Conservation (phyloP, 2,797 vertebrate species). For the Phrynocephalus forsythii region DNA sequence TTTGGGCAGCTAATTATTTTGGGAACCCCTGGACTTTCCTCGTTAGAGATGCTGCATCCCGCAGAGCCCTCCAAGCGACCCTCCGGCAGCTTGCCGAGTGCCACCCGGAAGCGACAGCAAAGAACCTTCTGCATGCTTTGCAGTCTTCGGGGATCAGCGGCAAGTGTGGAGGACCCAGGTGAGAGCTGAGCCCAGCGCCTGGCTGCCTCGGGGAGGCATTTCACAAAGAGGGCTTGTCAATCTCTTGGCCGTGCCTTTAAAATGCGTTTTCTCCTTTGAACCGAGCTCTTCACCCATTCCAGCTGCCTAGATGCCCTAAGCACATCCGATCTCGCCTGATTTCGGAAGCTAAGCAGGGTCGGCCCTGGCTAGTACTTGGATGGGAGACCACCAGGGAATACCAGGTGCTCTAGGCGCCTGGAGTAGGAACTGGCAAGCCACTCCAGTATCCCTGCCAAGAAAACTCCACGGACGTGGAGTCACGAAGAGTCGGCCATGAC, state of each 20-base stretch:
- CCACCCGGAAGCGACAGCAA: conserved; percentile 88
- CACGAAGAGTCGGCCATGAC: too few species aligned
- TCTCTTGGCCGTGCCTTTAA: background rate
- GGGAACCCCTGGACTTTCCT: background rate
- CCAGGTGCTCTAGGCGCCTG: too few species aligned
- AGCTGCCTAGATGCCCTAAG: too few species aligned
- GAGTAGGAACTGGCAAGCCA: too few species aligned
- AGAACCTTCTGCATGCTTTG: conserved; percentile 88
- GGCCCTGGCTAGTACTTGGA: too few species aligned
- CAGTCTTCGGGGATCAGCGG: conserved; percentile 89
- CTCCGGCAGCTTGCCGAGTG: conserved; percentile 89
- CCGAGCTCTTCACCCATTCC: background rate
- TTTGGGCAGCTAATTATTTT: background rate
- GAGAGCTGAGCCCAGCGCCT: conserved; percentile 19
- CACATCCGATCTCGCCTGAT: too few species aligned
- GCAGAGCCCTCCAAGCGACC: conserved; percentile 88
- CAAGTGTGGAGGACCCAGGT: conserved; percentile 89
- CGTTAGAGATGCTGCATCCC: conserved; percentile 90
- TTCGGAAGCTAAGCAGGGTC: too few species aligned
- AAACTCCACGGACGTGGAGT: too few species aligned
- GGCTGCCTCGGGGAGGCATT: background rate
- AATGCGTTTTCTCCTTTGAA: conserved; percentile 9
- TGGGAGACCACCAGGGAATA: too few species aligned
- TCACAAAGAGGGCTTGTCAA: background rate
- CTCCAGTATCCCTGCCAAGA: too few species aligned